Percentiles rank a stretch among this genome's conserved stretches.
These are phyloP conservation scores for Octopus bimaculoides DNA, from an alignment of 1,140 invertebrate species.

Conservation along the genomic window DNA sequence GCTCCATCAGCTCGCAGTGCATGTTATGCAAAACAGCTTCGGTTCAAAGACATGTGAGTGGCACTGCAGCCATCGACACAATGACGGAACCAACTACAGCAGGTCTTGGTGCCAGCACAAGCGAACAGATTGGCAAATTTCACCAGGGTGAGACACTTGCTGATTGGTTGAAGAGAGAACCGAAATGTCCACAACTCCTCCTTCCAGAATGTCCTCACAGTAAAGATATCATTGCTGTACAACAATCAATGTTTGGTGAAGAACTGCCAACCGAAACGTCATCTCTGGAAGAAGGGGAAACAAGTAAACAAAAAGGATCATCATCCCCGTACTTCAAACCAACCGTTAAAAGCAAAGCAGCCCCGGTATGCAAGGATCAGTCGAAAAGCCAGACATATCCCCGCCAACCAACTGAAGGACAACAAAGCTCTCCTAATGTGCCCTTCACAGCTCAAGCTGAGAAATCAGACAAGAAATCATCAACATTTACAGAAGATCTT, in stretches of 20 bases:
- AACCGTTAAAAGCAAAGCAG: conserved; percentile 4
- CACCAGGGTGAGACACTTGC: conserved; percentile 11
- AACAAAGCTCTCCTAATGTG: neutral
- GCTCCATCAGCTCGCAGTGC: neutral
- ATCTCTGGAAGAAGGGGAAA: neutral
- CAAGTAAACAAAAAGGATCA: neutral
- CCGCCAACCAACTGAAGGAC: neutral
- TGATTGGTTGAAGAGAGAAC: conserved; percentile 21
- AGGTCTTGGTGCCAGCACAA: neutral
- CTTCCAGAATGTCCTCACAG: conserved; percentile 31
- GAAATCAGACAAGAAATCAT: neutral
- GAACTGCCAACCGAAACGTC: neutral
- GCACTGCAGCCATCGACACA: neutral
- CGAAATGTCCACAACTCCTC: conserved; percentile 35
- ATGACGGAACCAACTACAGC: neutral
- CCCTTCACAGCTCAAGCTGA: neutral
- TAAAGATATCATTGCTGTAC: neutral
- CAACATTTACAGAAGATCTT: neutral
- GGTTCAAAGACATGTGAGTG: neutral
- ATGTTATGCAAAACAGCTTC: conserved; percentile 1
- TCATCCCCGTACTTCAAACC: neutral
- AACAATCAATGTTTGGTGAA: neutral
- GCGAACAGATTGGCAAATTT: neutral
- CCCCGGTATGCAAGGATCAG: neutral
- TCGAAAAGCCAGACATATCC: neutral